Evolutionary conservation across 2,113 vertebrate species (phyloP), one percentile per base, ranked within the genome.

Genomic region (Orthonyx spaldingii): DNA sequence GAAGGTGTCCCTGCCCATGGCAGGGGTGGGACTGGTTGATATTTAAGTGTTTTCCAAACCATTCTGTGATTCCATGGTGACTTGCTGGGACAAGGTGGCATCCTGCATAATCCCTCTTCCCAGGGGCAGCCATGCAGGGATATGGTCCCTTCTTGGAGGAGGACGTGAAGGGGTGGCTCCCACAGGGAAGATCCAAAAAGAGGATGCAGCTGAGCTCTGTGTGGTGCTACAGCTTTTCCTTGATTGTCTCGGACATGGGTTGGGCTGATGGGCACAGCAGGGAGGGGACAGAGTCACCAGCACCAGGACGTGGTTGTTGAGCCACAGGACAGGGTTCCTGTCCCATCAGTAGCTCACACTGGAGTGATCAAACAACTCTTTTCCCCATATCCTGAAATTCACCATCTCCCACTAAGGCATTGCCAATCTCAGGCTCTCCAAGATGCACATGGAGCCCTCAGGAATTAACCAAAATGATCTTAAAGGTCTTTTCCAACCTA

Each of bases 331-430:
- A 53, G 64, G 57, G 47, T 16, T 42, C 20, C 39, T 80, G 66
- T 39, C 46, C 59, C 60, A 33, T 42, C 39, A 15, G 28, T 1
- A 47, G 30, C 37, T 89, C 71, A 17, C 56, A 7, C 16, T 55
- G 49, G 1, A 59, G 41, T 15, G 32, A 22, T 42, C 39, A 57
- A 10, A 18, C 32, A n/a, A 14, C 18, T 68, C 22, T 49, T 86
- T 66, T 26, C 16, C 7, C 35, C 27, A 18, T 0, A 0, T 26
- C 42, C 41, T 68, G 21, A 39, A 72, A 41, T 47, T 33, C 17
- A 21, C 9, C 0, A 0, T 1, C 30, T 65, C 57, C 18, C 9
- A 2, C 49, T 5, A 0, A 27, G 44, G 15, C 41, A 9, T 7
- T 79, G 44, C 12, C 30, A 14, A 1, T 28, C 66, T 63, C 30